Evolutionary conservation across 2,888 invertebrate genomes (phyloP), one percentile per base, ranked within the genome.

Genomic region (Ochlodes sylvanus): DNA sequence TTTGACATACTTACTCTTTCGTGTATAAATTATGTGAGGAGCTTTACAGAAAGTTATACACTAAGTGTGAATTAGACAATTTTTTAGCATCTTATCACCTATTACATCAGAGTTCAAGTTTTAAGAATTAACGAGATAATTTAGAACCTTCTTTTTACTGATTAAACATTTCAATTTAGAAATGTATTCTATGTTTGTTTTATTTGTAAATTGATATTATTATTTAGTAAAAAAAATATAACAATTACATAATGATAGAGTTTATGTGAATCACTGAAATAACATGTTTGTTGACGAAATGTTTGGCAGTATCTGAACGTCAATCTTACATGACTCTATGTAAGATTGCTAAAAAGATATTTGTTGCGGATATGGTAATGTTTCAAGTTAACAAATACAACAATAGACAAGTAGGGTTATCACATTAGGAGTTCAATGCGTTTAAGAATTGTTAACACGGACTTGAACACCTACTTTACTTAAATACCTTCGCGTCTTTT

Each of bases 351-450:
- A 44, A 42, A 42, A 52, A 41, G 38, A 52, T 54, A 60, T 42
- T 66, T 7, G 14, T 27, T 15, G 55, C 42, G 42, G 32, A 60
- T 50, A 60, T 54, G 60, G 60, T 54, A 60, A 54, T 66, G 60
- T 14, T 52, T 66, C 52, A 66, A 52, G 65, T 66, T 50, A 66
- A 66, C 66, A 58, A 42, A 60, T 52, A 38, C 32, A 60, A 15
- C 10, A 52, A 50, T 27, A 42, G 32, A 42, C 0, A 6, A 6
- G 10, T 42, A 66, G 66, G 66, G 66, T 66, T 44, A 44, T 10
- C 60, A 55, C 34, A 55, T 15, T 6, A 1, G 21, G 19, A 21
- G 10, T 21, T 27, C 54, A 27, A 54, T n/a, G 7, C 4, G n/a
- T 14, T 14, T 54, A n/a, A 12, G 6, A 19, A 4, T 19, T 52